A percentile compares a stretch with the other conserved stretches of the same genome.
phyloP scores from a whole-genome alignment of 2,113 vertebrate genomes.

The Pachypanchax playfairii region DNA sequence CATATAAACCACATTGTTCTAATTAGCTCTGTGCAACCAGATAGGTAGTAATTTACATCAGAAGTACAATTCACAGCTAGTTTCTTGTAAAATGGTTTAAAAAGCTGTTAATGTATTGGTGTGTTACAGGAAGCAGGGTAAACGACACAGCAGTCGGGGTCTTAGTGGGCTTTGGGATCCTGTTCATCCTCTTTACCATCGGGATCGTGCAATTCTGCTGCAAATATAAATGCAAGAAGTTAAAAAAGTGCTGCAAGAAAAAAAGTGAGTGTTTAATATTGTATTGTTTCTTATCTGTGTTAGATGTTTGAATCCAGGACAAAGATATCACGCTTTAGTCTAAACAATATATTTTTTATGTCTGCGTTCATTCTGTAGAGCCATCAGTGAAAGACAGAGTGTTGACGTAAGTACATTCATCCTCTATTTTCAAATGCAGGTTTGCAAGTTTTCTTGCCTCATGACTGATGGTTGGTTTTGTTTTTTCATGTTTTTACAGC shows the following conservation, averaged over 20 bases:
- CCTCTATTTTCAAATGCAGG: background rate
- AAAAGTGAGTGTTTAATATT: too few relatives aligned
- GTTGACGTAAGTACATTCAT: slow-evolving; percentile 67
- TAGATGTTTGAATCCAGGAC: background rate
- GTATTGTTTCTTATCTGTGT: too few relatives aligned
- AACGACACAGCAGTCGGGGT: slow-evolving; percentile 63
- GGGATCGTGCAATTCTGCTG: slow-evolving; percentile 65
- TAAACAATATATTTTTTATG: background rate
- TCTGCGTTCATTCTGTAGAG: slow-evolving; percentile 47
- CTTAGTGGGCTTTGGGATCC: slow-evolving; percentile 67
- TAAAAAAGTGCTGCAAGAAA: slow-evolving; percentile 70
- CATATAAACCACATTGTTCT: background rate
- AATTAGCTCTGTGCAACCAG: too few relatives aligned
- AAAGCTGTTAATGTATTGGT: background rate
- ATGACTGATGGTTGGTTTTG: background rate
- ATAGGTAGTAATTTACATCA: too few relatives aligned
- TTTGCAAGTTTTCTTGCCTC: slow-evolving; percentile 6
- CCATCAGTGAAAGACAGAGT: slow-evolving; percentile 69
- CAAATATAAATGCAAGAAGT: slow-evolving; percentile 70
- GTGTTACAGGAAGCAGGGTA: slow-evolving; percentile 53
- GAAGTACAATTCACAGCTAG: too few relatives aligned
- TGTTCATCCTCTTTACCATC: slow-evolving; percentile 68
- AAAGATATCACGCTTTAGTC: background rate
- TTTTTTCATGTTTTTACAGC: slow-evolving; percentile 49
- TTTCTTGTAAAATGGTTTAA: background rate